phyloP scores from a whole-genome alignment of 2,113 vertebrate species.

The Panurus biarmicus region DNA sequence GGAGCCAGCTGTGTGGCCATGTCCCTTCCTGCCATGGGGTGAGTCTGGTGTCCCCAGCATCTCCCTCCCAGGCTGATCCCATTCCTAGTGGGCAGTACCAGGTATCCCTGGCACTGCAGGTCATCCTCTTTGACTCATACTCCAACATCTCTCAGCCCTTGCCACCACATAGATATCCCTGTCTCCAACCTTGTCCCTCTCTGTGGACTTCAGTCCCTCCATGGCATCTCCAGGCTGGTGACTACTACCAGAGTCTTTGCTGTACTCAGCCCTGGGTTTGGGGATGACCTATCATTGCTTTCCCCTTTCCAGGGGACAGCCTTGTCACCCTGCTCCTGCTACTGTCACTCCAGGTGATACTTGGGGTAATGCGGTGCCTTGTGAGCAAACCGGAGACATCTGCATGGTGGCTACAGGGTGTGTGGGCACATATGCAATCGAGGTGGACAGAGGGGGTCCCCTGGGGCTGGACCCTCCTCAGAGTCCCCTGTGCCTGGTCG shows the following conservation, averaged over 20 bases:
- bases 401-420: neutral
- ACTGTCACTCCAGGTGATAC: neutral
- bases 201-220: neutral
- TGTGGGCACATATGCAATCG: rapidly evolving
- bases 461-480: neutral
- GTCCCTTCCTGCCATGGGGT: neutral
- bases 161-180: no score
- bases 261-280: neutral
- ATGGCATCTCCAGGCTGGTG: neutral
- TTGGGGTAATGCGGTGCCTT: rapidly evolving
- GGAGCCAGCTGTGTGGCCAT: neutral
- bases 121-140: neutral
- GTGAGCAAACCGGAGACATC: rapidly evolving
- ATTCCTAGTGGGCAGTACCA: no score
- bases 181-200: neutral
- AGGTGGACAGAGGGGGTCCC: no score
- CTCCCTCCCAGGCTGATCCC: no score
- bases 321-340: neutral
- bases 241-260: neutral
- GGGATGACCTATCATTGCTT: neutral
- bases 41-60: rapidly evolving
- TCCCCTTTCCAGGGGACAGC: neutral
- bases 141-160: neutral
- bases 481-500: neutral
- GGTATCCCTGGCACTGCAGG: neutral